Base-by-base conservation (phyloP, 2,113 vertebrate genomes). In the Euleptes europaea region DNA sequence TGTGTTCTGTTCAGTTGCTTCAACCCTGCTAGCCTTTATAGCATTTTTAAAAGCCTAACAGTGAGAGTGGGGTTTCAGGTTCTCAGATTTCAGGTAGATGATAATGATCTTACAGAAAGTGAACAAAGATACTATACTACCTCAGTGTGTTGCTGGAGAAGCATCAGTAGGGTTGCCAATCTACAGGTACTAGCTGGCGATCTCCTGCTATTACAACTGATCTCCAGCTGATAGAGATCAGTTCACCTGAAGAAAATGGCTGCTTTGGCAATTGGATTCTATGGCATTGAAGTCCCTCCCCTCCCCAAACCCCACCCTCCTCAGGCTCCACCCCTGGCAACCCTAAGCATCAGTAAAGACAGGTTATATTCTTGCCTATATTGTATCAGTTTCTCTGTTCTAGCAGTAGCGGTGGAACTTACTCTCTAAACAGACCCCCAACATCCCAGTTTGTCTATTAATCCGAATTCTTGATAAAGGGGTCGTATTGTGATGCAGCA, bases 81-180 rank as follows among this genome's bases (percentile, higher is more conserved):
- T 95, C 90, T 90, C 90, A 86, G 84, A 92, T 90, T 91, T 88
- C 86, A 88, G 87, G 87, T 54, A 67, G 72, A 84, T 95, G 92
- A 87, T 91, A 91, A 91, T 84, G 90, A 78, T 81, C 88, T 92
- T 94, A 88, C 84, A 87, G 92, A 93, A 94, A 94, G 87, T 94
- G 95, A 93, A 96, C 86, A 92, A 94, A 93, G 51, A 54, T 54
- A 84, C 91, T 91, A n/a, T n/a, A 92, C 90, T 91, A 86, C 85
- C 90, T 95, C 90, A 66, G 91, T 89, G 92, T 86, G 86, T 90
- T 92, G 85, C 26, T 23, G 71, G 42, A 82, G 51, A 54, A 19
- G 3, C 51, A 19, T 54, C 71, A 57, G n/a, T n/a, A n/a, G n/a
- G n/a, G n/a, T n/a, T n/a, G n/a, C n/a, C n/a, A n/a, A n/a, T n/a